A percentile compares a stretch with the other conserved stretches of the same genome.
Evolutionary conservation across 2,797 vertebrate species (phyloP).

Genomic region (Peromyscus nudipes): DNA sequence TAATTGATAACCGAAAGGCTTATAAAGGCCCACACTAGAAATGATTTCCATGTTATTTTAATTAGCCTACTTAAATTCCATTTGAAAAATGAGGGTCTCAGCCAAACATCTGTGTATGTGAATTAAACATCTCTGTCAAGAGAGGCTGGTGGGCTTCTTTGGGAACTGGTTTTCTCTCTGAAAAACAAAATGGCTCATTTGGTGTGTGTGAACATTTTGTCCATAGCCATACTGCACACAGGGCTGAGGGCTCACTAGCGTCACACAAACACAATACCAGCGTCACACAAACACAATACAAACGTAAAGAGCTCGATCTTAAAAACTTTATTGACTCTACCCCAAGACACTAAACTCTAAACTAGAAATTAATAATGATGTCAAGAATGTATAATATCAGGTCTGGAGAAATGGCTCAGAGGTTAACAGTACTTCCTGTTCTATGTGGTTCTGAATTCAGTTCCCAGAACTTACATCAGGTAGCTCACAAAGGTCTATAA

Average conservation of each 20-base stretch:
- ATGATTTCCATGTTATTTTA: slow-evolving; percentile 69
- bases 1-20: slow-evolving; percentile 66
- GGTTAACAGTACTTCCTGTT: background rate
- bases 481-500: background rate
- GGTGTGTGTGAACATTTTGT: background rate
- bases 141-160: slow-evolving; percentile 3
- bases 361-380: slow-evolving; percentile 53
- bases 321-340: background rate
- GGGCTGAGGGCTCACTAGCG: background rate
- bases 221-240: slow-evolving; percentile 36
- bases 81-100: slow-evolving; percentile 65
- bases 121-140: slow-evolving; percentile 44
- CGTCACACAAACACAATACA: background rate
- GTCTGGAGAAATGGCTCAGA: background rate
- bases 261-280: background rate
- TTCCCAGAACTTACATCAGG: background rate
- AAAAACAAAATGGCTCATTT: background rate
- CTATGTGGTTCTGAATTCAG: background rate
- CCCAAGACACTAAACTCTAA: slow-evolving; percentile 47
- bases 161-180: slow-evolving; percentile 47
- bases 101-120: slow-evolving; percentile 44
- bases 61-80: slow-evolving; percentile 66
- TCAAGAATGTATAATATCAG: background rate
- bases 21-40: slow-evolving; percentile 68
- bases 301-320: slow-evolving; percentile 45